phyloP scores from a whole-genome alignment of 1,140 invertebrate species.

The Drosophila cardini region DNA sequence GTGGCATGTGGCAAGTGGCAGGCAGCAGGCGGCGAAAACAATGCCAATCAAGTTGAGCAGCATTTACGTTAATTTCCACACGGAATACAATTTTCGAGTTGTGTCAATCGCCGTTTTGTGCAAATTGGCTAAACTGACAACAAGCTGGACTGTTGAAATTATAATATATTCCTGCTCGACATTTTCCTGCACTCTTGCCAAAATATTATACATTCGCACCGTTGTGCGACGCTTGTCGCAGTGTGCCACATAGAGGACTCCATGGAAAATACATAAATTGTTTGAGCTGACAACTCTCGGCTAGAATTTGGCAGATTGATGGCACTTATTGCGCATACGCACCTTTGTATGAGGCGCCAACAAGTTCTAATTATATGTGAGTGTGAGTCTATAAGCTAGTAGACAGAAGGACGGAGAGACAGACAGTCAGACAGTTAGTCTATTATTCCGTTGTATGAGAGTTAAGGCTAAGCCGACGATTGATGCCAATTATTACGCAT shows the following conservation, averaged over 20 bases:
- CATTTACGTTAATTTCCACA: constrained; percentile 78
- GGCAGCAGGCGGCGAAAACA: constrained; percentile 67
- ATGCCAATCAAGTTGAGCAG: constrained; percentile 67
- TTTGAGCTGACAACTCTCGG: constrained; percentile 7
- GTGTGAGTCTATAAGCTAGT: constrained; percentile 4
- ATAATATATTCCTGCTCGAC: constrained; percentile 2
- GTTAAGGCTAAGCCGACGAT: constrained; percentile 14
- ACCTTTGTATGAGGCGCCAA: background rate
- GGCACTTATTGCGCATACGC: constrained; percentile 8
- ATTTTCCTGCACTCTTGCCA: background rate
- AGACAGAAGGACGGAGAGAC: background rate
- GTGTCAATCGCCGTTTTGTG: constrained; percentile 45
- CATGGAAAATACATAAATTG: constrained; percentile 8
- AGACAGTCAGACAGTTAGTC: background rate
- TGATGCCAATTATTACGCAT: constrained; percentile 14
- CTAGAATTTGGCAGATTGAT: constrained; percentile 13
- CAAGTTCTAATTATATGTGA: constrained; percentile 7
- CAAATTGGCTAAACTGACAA: constrained; percentile 64
- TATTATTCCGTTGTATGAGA: constrained; percentile 1
- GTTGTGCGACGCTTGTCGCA: constrained; percentile 15
- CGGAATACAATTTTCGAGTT: constrained; percentile 71
- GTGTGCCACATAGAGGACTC: background rate
- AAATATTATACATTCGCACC: constrained; percentile 37
- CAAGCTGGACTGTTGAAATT: constrained; percentile 4
- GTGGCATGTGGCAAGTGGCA: constrained; percentile 27